Conservation (phyloP, 1,140 invertebrate genomes). For the Microplitis mediator region DNA sequence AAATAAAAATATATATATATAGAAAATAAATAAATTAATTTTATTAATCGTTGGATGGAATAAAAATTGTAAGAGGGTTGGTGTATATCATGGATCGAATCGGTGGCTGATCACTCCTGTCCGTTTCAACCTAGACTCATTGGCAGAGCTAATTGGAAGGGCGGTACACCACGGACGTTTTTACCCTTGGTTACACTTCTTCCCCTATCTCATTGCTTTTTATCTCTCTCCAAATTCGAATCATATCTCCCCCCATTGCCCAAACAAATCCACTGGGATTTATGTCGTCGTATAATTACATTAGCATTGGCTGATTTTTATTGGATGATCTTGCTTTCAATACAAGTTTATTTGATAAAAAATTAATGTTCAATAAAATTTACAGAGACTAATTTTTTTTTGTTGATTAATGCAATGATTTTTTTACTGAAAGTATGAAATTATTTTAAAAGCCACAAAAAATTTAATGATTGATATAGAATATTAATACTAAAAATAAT, state of each 20-base stretch:
- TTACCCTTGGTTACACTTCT: slow-evolving; percentile 12
- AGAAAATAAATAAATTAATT: not conserved
- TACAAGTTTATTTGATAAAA: not conserved
- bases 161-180: slow-evolving; percentile 38
- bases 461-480: not conserved
- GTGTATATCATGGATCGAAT: slow-evolving; percentile 15
- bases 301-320: slow-evolving; percentile 63
- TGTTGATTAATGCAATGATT: not conserved
- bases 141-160: slow-evolving; percentile 57
- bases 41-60: not conserved
- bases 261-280: slow-evolving; percentile 51
- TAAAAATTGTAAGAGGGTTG: not conserved
- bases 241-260: slow-evolving; percentile 21
- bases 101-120: slow-evolving; percentile 31
- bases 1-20: not conserved
- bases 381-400: not conserved
- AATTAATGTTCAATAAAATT: not conserved
- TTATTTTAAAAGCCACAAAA: not conserved
- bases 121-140: slow-evolving; percentile 49
- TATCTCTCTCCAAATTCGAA: slow-evolving; percentile 46
- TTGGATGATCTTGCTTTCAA: slow-evolving; percentile 44
- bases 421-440: too few relatives aligned
- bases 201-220: not conserved
- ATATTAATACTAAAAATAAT: not conserved
- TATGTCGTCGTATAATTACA: slow-evolving; percentile 57